Percentiles rank a stretch among this genome's conserved stretches.
These are phyloP conservation scores for Athalia circularis DNA, from an alignment of 2,888 invertebrate genomes.

Conservation along the genomic window DNA sequence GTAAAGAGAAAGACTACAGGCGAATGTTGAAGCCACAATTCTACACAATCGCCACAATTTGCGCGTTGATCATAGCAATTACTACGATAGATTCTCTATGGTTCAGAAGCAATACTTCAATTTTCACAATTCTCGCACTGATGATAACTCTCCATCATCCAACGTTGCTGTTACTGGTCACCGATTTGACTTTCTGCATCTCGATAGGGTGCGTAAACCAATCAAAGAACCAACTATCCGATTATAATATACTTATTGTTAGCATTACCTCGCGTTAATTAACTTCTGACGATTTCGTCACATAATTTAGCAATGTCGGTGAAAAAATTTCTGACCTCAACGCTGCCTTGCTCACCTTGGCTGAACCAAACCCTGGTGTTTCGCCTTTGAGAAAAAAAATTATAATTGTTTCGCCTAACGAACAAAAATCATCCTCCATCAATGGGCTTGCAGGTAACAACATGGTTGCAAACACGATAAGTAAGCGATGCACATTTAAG, in stretches of 20 bases:
- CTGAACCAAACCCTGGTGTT: background rate
- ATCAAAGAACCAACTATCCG: background rate
- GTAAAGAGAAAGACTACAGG: slow-evolving; percentile 2
- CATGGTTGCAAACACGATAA: too few species aligned
- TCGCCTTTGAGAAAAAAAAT: background rate
- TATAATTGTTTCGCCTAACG: background rate
- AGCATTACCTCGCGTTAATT: too few species aligned
- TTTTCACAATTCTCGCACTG: background rate
- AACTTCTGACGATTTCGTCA: background rate
- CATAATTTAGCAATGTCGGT: slow-evolving; percentile 11
- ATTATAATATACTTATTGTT: too few species aligned
- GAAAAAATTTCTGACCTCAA: slow-evolving; percentile 7
- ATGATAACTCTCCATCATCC: slow-evolving; percentile 36
- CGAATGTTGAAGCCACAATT: background rate
- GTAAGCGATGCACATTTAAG: too few species aligned
- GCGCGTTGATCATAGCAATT: background rate
- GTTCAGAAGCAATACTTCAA: background rate
- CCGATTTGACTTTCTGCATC: slow-evolving; percentile 23
- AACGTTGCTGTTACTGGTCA: slow-evolving; percentile 20
- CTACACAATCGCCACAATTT: background rate
- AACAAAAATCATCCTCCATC: background rate
- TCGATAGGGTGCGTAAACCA: background rate
- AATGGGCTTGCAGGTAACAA: too few species aligned
- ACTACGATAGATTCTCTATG: background rate
- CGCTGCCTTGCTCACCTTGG: background rate